phyloP scores from a whole-genome alignment of 2,888 invertebrate genomes.

The Merodon equestris region DNA sequence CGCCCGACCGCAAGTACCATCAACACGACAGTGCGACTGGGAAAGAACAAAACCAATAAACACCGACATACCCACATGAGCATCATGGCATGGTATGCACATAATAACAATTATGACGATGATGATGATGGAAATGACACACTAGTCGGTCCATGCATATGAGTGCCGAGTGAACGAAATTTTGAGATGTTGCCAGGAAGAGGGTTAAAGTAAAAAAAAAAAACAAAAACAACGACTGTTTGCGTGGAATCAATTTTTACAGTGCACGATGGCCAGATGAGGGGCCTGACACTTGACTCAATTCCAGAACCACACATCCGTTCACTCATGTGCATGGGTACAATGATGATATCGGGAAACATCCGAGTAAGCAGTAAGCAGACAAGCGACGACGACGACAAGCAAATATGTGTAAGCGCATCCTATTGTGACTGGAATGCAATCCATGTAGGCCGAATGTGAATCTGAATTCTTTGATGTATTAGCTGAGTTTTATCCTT shows the following conservation, averaged over 20 bases:
- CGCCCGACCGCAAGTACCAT: slow-evolving; percentile 40
- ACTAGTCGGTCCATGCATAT: slow-evolving; percentile 49
- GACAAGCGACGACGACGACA: slow-evolving; percentile 11
- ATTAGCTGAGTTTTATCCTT: slow-evolving; percentile 36
- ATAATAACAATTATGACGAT: neutral
- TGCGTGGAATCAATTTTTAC: slow-evolving; percentile 51
- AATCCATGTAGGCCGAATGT: slow-evolving; percentile 37
- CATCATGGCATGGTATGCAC: too few species aligned
- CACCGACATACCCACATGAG: neutral
- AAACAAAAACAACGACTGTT: slow-evolving; percentile 22
- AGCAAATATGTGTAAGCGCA: too few species aligned
- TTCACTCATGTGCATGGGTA: too few species aligned
- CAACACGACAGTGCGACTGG: slow-evolving; percentile 18
- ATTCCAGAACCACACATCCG: slow-evolving; percentile 40
- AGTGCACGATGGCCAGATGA: slow-evolving; percentile 22
- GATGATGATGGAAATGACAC: slow-evolving; percentile 45
- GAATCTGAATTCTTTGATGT: slow-evolving; percentile 22
- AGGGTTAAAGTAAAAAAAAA: slow-evolving; percentile 1
- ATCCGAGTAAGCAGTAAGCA: slow-evolving; percentile 18
- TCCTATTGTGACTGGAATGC: slow-evolving; percentile 38
- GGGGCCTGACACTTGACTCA: slow-evolving; percentile 57
- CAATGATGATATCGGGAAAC: neutral
- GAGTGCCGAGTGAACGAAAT: slow-evolving; percentile 14
- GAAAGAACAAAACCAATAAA: slow-evolving; percentile 6
- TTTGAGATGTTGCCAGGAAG: slow-evolving; percentile 49